phyloP scores from a whole-genome alignment of 2,888 invertebrate species.

The Calephelis perditalis region DNA sequence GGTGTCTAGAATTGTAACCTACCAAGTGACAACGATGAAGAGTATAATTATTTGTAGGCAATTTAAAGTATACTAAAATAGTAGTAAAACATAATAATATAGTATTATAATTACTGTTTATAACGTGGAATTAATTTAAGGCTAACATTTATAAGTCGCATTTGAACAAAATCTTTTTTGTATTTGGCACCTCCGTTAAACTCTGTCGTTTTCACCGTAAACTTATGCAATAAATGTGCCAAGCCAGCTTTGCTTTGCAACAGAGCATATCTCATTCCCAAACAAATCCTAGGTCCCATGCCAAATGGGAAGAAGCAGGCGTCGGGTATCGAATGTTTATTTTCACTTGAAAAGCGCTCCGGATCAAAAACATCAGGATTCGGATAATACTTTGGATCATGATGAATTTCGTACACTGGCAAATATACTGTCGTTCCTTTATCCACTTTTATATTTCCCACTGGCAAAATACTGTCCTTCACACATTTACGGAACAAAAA shows the following conservation, averaged over 20 bases:
- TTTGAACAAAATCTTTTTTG: conserved; percentile 10
- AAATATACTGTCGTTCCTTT: conserved; percentile 45
- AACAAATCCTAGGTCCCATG: conserved; percentile 58
- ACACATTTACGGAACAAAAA: conserved; percentile 41
- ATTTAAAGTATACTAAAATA: too few species aligned
- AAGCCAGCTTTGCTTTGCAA: conserved; percentile 38
- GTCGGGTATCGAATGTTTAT: conserved; percentile 34
- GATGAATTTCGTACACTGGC: conserved; percentile 52
- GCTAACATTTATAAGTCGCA: conserved; percentile 10
- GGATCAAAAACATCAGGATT: conserved; percentile 63
- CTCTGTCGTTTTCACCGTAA: conserved; percentile 35
- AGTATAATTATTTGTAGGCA: too few species aligned
- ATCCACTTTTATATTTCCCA: conserved; percentile 47
- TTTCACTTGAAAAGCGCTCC: conserved; percentile 47
- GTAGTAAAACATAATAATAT: too few species aligned
- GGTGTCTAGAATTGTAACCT: too few species aligned
- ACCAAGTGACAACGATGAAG: too few species aligned
- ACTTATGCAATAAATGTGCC: conserved; percentile 40
- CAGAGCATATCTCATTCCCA: conserved; percentile 50
- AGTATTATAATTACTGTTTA: conserved; percentile 4
- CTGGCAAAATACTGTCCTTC: conserved; percentile 44
- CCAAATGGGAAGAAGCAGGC: conserved; percentile 60
- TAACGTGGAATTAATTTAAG: conserved; percentile 4
- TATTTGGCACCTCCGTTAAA: conserved; percentile 34
- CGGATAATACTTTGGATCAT: conserved; percentile 56